Conservation (phyloP, 1,140 invertebrate genomes). For the Cyrtorhinus lividipennis region DNA sequence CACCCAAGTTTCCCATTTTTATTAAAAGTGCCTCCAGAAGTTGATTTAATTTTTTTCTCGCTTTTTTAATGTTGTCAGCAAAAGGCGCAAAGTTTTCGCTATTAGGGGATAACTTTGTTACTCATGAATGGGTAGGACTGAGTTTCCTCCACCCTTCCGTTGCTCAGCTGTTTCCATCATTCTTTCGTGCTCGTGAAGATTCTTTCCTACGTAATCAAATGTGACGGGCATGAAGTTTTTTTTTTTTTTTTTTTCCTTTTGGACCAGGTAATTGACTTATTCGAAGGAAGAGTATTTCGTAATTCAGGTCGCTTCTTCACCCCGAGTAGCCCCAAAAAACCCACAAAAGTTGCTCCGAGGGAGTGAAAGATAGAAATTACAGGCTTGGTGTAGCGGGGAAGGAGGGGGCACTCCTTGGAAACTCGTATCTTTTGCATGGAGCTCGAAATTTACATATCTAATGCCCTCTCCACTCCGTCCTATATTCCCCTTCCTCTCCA, state of each 20-base stretch:
- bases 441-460: not conserved
- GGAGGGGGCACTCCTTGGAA: not conserved
- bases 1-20: conserved; percentile 8
- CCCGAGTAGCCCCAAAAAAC: not conserved
- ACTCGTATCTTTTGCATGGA: not conserved
- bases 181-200: not conserved
- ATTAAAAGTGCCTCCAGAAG: conserved; percentile 2
- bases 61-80: not conserved
- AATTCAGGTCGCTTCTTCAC: conserved; percentile 5
- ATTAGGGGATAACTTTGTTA: conserved; percentile 7
- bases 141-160: not conserved
- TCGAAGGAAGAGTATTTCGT: not conserved
- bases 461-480: too few relatives aligned
- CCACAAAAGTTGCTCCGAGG: not conserved
- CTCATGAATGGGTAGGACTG: not conserved
- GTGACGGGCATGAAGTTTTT: not conserved
- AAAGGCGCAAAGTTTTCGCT: not conserved
- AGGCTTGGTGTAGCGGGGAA: not conserved
- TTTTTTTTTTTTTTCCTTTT: too few relatives aligned
- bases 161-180: not conserved
- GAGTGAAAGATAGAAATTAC: not conserved
- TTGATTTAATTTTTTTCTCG: conserved; percentile 1
- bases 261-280: not conserved
- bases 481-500: too few relatives aligned
- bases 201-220: not conserved